These are phyloP conservation scores for Bugula neritina DNA, from an alignment of 2,888 invertebrate genomes.

Conservation along the genomic window DNA sequence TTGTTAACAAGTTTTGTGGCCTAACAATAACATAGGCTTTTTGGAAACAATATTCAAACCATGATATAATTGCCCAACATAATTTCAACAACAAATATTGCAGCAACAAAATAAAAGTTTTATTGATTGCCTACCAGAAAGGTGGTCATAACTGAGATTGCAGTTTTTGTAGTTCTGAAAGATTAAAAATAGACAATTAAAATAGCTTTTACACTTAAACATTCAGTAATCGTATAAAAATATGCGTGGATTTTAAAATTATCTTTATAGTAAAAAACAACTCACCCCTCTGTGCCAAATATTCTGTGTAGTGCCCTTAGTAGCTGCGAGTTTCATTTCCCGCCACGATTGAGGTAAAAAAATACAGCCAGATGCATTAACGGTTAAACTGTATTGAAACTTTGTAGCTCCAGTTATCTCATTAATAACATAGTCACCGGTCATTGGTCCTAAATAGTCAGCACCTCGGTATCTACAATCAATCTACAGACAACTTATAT, in stretches of 20 bases:
- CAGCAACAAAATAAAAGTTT: too few species aligned
- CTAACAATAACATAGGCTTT: too few species aligned
- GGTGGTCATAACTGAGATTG: background rate
- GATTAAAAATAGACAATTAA: background rate
- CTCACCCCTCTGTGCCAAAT: background rate
- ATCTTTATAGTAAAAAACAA: too few species aligned
- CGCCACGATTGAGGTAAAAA: conserved; percentile 19
- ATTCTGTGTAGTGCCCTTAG: background rate
- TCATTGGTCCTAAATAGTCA: conserved; percentile 23
- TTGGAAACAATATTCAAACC: too few species aligned
- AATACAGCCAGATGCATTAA: conserved; percentile 15
- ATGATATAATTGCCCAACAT: too few species aligned
- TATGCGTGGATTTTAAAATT: too few species aligned
- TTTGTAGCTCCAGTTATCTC: conserved; percentile 19
- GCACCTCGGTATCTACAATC: conserved; percentile 8
- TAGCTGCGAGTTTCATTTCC: conserved; percentile 16
- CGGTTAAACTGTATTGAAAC: conserved; percentile 25
- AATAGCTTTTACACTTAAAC: too few species aligned
- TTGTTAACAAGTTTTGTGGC: too few species aligned
- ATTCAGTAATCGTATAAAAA: too few species aligned
- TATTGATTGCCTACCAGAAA: conserved; percentile 6
- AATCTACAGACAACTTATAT: too few species aligned
- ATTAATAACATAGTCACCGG: conserved; percentile 19
- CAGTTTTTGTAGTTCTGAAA: conserved; percentile 21
- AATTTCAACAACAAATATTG: too few species aligned